phyloP scores from a whole-genome alignment of 2,113 vertebrate genomes.

The Dissostichus mawsoni region DNA sequence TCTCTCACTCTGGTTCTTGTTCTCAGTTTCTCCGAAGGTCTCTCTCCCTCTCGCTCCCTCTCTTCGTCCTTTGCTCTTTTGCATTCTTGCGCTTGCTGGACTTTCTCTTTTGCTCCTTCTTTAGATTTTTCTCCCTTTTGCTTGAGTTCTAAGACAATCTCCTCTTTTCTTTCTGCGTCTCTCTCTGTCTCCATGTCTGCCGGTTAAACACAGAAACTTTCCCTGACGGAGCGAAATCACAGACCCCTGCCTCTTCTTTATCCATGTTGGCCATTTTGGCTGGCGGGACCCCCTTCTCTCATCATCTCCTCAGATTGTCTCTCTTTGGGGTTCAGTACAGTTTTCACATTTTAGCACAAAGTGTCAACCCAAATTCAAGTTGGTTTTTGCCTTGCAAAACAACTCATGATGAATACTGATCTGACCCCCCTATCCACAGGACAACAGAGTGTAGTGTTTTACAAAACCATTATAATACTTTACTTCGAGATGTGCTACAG shows the following conservation, averaged over 20 bases:
- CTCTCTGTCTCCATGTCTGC: conserved; percentile 40
- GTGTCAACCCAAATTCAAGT: neutral
- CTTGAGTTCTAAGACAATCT: conserved; percentile 26
- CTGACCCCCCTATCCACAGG: neutral
- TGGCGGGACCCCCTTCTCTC: conserved; percentile 26
- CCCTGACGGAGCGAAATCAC: conserved; percentile 36
- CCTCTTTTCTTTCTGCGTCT: neutral
- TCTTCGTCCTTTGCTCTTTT: conserved; percentile 40
- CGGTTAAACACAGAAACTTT: conserved; percentile 64
- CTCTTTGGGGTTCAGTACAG: conserved; percentile 12
- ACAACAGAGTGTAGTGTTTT: neutral
- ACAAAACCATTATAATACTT: neutral
- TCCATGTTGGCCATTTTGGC: conserved; percentile 56
- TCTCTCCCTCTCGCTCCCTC: conserved; percentile 16
- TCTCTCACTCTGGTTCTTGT: conserved; percentile 39
- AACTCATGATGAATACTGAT: neutral
- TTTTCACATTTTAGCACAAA: conserved; percentile 1
- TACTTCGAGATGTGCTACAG: neutral
- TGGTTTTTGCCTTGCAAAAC: neutral
- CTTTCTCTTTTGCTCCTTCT: conserved; percentile 13
- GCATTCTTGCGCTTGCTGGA: conserved; percentile 49
- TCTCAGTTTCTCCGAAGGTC: conserved; percentile 52
- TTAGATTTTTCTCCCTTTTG: conserved; percentile 7
- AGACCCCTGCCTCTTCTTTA: conserved; percentile 42
- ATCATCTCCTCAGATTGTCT: conserved; percentile 10